Percentiles rank a stretch among this genome's conserved stretches.
Conservation (phyloP, 2,113 vertebrate species). For the Nicator chloris region DNA sequence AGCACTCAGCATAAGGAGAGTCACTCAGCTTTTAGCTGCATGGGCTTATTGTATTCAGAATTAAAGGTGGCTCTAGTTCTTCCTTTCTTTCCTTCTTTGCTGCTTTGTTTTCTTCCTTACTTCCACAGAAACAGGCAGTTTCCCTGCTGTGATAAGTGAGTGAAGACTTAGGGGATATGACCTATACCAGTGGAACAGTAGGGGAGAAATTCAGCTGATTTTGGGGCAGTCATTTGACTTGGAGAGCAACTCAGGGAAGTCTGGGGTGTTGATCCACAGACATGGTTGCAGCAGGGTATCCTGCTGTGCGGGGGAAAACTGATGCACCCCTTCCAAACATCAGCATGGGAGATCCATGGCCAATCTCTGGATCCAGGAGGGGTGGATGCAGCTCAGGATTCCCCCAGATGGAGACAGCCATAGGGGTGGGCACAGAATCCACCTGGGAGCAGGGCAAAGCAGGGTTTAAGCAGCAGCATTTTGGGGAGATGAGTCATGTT, state of each 20-base stretch:
- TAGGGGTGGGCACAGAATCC: not conserved
- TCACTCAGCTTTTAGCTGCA: not conserved
- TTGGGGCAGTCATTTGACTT: rapidly evolving
- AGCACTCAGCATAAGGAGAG: not conserved
- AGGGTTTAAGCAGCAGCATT: not conserved
- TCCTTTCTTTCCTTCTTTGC: no score
- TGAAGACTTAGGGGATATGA: not conserved
- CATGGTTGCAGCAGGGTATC: rapidly evolving
- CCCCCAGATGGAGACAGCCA: not conserved
- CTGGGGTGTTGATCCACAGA: not conserved
- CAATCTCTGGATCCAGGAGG: not conserved
- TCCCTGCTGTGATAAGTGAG: not conserved
- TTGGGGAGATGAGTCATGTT: not conserved
- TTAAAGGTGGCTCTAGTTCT: not conserved
- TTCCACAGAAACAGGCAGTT: not conserved
- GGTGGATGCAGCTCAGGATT: not conserved
- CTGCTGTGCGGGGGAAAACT: not conserved
- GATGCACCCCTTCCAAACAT: not conserved
- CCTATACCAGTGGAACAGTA: not conserved
- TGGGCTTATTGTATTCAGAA: not conserved
- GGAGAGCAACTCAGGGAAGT: not conserved
- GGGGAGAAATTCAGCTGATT: not conserved
- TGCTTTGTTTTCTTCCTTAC: not conserved
- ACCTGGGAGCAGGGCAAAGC: not conserved
- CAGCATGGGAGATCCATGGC: not conserved